Evolutionary conservation across 1,140 invertebrate species (phyloP), one percentile per base, ranked within the genome.

Genomic region (Drosophila pandora): DNA sequence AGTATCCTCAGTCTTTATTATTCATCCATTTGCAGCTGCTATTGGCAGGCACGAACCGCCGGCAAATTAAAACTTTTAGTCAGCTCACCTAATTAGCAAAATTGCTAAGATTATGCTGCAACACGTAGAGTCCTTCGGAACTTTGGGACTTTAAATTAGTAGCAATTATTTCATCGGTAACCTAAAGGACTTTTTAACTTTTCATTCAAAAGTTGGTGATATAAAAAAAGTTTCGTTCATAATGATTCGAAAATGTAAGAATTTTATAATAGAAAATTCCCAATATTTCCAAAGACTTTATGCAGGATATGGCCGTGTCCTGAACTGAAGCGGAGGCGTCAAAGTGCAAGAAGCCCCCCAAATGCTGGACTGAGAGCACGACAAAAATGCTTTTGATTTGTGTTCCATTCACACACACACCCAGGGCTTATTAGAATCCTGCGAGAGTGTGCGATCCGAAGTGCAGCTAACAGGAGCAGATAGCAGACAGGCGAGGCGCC

Each of bases 51-150:
- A 34, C 45, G 28, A 43, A 25, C 23, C 55, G 47, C 25, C 8
- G 25, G 59, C 43, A 61, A 77, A 81, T 82, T 81, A 77, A 77
- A 73, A 81, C 53, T 54, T 63, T 57, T 67, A 17, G 30, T 39
- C 57, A 47, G 49, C 28, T 28, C 41, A 64, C 59, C 81, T 72
- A 73, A 81, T 80, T 67, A 80, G 39, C 30, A 47, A 67, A 56
- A 68, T 45, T 45, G 48, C 10, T 37, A 37, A n/a, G 34, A 37
- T 37, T 37, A 2, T 3, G 10, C 9, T 37, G 34, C 9, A 37
- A 37, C 34, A 37, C 34, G 34, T 37, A 37, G 1, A 37, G 34
- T 10, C 12, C 3, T 12, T 37, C 2, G 12, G 34, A 37, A 37
- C 12, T 37, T 37, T 37, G 3, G 2, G 34, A 37, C 12, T 37